Evolutionary conservation across 2,113 vertebrate species (phyloP).

Genomic region (Neogobius melanostomus): DNA sequence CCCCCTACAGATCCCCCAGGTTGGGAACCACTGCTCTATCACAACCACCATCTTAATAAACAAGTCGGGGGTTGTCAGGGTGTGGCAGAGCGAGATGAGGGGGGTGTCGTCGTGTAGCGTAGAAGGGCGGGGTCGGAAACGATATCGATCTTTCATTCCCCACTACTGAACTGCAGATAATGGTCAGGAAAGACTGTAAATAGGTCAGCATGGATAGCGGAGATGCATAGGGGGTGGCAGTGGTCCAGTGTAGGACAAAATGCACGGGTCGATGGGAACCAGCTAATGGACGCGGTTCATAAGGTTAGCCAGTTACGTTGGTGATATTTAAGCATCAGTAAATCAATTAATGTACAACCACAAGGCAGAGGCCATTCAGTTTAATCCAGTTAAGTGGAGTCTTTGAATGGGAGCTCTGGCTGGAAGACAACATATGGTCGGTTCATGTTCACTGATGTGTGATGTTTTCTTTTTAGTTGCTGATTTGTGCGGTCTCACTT

Average conservation of each 20-base stretch:
- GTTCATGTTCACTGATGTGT: too few relatives aligned
- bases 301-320: slow-evolving; percentile 17
- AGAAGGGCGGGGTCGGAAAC: slow-evolving; percentile 20
- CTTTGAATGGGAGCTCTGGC: slow-evolving; percentile 39
- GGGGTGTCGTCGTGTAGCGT: slow-evolving; percentile 27
- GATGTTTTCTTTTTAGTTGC: neutral
- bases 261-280: slow-evolving; percentile 1
- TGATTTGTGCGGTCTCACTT: neutral
- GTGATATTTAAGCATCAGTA: slow-evolving; percentile 14
- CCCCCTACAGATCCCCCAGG: too few relatives aligned
- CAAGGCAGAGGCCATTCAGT: slow-evolving; percentile 28
- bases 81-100: neutral
- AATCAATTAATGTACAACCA: slow-evolving; percentile 30
- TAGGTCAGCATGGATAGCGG: slow-evolving; percentile 46
- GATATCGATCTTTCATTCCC: slow-evolving; percentile 56
- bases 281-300: slow-evolving; percentile 14
- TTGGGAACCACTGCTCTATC: too few relatives aligned
- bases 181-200: slow-evolving; percentile 39
- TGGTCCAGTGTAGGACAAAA: neutral
- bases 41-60: slow-evolving; percentile 72
- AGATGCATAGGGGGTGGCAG: slow-evolving; percentile 14
- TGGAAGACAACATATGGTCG: neutral
- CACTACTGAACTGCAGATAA: slow-evolving; percentile 54
- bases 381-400: slow-evolving; percentile 50
- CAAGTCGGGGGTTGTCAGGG: slow-evolving; percentile 39